Evolutionary conservation across 2,113 vertebrate genomes (phyloP).

Genomic region (Coreoperca whiteheadi): DNA sequence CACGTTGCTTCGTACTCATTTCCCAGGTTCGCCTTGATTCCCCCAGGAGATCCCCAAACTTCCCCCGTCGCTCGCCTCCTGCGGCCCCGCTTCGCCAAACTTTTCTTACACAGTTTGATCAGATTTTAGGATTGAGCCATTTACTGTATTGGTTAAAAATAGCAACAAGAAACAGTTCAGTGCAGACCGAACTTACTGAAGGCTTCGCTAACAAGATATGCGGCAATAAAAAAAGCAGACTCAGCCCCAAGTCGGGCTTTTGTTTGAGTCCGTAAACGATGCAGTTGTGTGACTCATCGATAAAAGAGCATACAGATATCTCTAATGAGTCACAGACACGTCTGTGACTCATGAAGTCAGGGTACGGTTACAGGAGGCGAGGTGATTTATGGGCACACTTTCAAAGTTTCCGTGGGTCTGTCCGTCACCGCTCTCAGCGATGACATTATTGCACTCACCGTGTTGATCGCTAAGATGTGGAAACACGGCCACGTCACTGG

Average conservation of each 20-base stretch:
- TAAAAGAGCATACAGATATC: background rate
- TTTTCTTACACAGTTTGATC: conserved; percentile 5
- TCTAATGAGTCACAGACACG: background rate
- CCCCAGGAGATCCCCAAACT: conserved; percentile 28
- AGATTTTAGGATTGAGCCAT: background rate
- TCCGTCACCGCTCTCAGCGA: no score
- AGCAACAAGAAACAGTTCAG: background rate
- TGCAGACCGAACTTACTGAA: background rate
- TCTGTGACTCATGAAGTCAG: background rate
- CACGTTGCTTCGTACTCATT: background rate
- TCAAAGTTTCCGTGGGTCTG: no score
- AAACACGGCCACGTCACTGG: no score
- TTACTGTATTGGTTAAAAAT: conserved; percentile 24
- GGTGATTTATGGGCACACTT: background rate
- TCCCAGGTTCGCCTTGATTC: conserved; percentile 7
- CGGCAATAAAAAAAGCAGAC: background rate
- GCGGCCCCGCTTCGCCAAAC: background rate
- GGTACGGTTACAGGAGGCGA: no score
- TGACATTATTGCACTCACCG: no score
- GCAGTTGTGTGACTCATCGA: background rate
- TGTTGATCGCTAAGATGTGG: no score
- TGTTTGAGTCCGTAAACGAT: background rate
- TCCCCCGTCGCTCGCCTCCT: background rate
- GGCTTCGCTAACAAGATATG: background rate
- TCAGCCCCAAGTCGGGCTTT: background rate